phyloP scores from a whole-genome alignment of 2,113 vertebrate genomes.

The Echinops telfairi region DNA sequence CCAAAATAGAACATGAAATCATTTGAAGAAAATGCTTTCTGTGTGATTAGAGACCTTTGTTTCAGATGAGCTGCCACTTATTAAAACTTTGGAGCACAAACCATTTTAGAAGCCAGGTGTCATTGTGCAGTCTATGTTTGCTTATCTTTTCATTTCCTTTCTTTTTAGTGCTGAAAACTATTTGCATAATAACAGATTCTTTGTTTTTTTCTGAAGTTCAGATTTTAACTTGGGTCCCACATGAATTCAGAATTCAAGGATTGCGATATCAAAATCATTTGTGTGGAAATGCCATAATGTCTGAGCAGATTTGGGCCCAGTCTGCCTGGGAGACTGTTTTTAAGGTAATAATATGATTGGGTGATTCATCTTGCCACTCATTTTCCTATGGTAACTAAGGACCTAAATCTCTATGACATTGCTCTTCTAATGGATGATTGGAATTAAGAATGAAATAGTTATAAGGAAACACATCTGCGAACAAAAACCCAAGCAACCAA shows the following conservation, averaged over 20 bases:
- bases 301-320: neutral
- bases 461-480: neutral
- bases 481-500: neutral
- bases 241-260: slow-evolving; percentile 24
- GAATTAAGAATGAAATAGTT: slow-evolving; percentile 40
- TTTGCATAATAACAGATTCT: slow-evolving; percentile 73
- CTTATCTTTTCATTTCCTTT: slow-evolving; percentile 60
- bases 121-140: slow-evolving; percentile 48
- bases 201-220: slow-evolving; percentile 61
- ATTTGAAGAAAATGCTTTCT: slow-evolving; percentile 57
- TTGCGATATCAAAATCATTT: neutral
- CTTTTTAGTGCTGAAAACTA: slow-evolving; percentile 11
- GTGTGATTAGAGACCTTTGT: slow-evolving; percentile 72
- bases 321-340: neutral
- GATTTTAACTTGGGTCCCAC: slow-evolving; percentile 29
- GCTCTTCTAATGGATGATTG: slow-evolving; percentile 35
- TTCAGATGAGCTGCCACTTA: slow-evolving; percentile 59
- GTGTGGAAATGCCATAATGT: neutral
- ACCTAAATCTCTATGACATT: neutral
- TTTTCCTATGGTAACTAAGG: neutral
- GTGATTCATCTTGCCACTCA: neutral
- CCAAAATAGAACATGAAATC: slow-evolving; percentile 70
- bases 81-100: slow-evolving; percentile 43
- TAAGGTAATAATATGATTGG: neutral
- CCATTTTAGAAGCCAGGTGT: slow-evolving; percentile 69